phyloP scores from a whole-genome alignment of 1,140 invertebrate genomes.

The Andrena cerasifolii region DNA sequence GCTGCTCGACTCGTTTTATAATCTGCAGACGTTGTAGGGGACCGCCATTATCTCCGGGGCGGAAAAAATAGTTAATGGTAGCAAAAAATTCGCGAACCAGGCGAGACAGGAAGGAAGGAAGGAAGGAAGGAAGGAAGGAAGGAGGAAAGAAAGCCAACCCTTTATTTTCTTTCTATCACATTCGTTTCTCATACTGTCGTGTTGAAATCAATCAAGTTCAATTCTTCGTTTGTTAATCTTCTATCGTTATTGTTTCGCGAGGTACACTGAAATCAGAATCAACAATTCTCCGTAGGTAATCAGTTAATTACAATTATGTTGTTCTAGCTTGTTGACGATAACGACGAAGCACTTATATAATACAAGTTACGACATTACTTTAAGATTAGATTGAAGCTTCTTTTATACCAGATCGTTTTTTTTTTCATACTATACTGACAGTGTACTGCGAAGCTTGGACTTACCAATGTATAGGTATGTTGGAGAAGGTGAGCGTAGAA shows the following conservation, averaged over 20 bases:
- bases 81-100: conserved; percentile 29
- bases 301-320: neutral
- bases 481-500: conserved; percentile 2
- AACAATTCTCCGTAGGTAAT: neutral
- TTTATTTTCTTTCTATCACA: conserved; percentile 4
- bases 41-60: conserved; percentile 14
- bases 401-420: neutral
- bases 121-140: conserved; percentile 19
- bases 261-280: conserved; percentile 21
- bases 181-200: neutral
- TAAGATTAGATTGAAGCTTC: neutral
- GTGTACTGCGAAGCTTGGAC: neutral
- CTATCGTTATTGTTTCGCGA: neutral
- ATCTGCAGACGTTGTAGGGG: conserved; percentile 25
- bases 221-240: neutral
- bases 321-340: neutral
- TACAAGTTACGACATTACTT: neutral
- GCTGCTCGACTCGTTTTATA: conserved; percentile 22
- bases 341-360: neutral
- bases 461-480: neutral
- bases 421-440: neutral
- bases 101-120: conserved; percentile 6
- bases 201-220: conserved; percentile 22
- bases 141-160: no score
- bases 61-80: conserved; percentile 50